Conservation (phyloP, 2,113 vertebrate species). For the Xenus cinereus region DNA sequence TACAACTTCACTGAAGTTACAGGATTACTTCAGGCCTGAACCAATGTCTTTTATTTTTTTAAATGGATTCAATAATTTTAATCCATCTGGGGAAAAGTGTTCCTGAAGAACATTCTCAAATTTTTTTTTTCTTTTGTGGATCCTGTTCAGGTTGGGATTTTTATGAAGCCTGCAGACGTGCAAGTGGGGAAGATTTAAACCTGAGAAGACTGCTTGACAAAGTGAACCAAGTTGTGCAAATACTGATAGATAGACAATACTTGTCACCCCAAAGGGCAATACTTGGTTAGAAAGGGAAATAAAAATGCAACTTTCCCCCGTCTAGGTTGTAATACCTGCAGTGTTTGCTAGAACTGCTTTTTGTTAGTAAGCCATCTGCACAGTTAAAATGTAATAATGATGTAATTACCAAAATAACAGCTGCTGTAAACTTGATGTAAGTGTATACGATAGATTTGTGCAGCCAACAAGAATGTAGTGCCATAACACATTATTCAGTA, state of each 20-base stretch:
- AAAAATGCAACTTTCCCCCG: background rate
- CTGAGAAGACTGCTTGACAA: background rate
- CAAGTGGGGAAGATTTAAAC: background rate
- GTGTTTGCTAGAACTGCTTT: background rate
- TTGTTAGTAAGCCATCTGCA: background rate
- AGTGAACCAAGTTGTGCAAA: background rate
- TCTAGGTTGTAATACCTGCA: background rate
- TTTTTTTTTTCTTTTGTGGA: background rate
- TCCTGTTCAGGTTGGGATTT: background rate
- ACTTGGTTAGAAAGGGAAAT: background rate
- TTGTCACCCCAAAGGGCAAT: background rate
- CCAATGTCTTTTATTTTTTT: background rate
- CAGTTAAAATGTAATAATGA: background rate
- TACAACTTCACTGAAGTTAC: background rate
- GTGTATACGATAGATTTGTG: background rate
- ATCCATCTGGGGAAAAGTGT: background rate
- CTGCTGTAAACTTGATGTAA: background rate
- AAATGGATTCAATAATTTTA: background rate
- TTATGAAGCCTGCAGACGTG: background rate
- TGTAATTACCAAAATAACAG: constrained; percentile 3
- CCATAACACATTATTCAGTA: background rate
- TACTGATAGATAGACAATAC: background rate
- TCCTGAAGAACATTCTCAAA: background rate
- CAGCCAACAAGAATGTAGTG: background rate
- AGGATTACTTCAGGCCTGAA: background rate